A percentile compares a stretch with the other conserved stretches of the same genome.
Conservation (phyloP, 2,113 vertebrate species). For the Trachemys scripta region DNA sequence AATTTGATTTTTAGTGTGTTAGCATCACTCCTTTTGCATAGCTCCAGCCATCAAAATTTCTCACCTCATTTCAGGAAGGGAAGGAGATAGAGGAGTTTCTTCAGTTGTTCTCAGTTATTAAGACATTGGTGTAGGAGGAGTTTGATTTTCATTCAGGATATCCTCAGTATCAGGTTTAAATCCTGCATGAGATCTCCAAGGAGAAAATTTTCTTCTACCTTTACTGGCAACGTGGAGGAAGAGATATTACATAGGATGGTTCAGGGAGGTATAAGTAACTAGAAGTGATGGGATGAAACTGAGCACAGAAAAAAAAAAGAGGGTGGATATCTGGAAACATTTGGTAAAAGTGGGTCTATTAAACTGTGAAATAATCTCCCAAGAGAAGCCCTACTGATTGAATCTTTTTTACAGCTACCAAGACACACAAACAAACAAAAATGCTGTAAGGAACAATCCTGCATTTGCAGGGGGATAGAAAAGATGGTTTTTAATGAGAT, state of each 20-base stretch:
- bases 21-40: neutral
- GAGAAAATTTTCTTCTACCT: neutral
- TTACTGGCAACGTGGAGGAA: neutral
- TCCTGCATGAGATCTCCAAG: neutral
- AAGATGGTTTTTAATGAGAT: neutral
- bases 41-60: neutral
- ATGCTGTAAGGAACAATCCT: neutral
- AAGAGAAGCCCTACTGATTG: constrained; percentile 1
- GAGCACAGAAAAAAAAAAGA: rapidly evolving
- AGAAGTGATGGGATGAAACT: constrained; percentile 48
- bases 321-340: constrained; percentile 52
- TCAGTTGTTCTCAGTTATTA: neutral
- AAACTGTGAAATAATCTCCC: constrained; percentile 25
- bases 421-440: neutral
- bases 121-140: neutral
- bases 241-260: neutral
- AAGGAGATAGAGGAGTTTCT: neutral
- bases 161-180: neutral
- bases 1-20: neutral
- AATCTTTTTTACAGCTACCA: constrained; percentile 16
- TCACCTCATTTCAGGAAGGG: neutral
- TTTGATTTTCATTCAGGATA: neutral
- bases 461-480: neutral
- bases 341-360: constrained; percentile 56
- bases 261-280: constrained; percentile 41